These are phyloP conservation scores for Ectemnius cavifrons DNA, from an alignment of 2,888 invertebrate species.

Conservation along the genomic window DNA sequence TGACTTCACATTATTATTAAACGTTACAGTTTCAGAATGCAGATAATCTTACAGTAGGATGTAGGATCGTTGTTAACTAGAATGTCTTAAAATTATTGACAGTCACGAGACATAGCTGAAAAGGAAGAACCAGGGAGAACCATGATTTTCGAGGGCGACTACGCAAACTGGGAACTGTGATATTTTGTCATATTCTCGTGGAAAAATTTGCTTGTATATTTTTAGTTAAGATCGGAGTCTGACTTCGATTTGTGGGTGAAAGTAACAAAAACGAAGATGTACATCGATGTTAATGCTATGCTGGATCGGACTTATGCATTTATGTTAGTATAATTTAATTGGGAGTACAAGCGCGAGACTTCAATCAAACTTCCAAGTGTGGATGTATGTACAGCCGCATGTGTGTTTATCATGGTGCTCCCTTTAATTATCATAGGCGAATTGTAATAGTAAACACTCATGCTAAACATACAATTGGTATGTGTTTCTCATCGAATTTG, in stretches of 20 bases:
- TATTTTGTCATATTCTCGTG: conserved; percentile 74
- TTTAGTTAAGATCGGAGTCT: conserved; percentile 49
- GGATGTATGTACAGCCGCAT: conserved; percentile 54
- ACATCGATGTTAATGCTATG: conserved; percentile 33
- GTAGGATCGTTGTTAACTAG: conserved; percentile 76
- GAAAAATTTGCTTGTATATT: conserved; percentile 55
- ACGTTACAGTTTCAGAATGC: conserved; percentile 71
- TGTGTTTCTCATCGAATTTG: conserved; percentile 60
- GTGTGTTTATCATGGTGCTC: conserved; percentile 67
- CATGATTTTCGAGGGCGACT: conserved; percentile 66
- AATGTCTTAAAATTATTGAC: conserved; percentile 64
- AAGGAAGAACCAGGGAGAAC: conserved; percentile 62
- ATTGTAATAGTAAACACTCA: conserved; percentile 66
- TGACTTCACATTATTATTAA: conserved; percentile 73
- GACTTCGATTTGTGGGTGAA: conserved; percentile 45
- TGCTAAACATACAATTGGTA: conserved; percentile 65
- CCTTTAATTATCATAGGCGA: conserved; percentile 65
- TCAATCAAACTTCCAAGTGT: conserved; percentile 68
- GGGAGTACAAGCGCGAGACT: conserved; percentile 59
- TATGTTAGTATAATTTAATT: conserved; percentile 59
- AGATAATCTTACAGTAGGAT: conserved; percentile 70
- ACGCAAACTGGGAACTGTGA: conserved; percentile 74
- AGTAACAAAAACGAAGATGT: conserved; percentile 38
- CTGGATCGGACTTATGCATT: conserved; percentile 59
- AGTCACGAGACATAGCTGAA: conserved; percentile 64